Base-by-base conservation (phyloP, 2,113 vertebrate genomes). In the Xiphophorus couchianus region DNA sequence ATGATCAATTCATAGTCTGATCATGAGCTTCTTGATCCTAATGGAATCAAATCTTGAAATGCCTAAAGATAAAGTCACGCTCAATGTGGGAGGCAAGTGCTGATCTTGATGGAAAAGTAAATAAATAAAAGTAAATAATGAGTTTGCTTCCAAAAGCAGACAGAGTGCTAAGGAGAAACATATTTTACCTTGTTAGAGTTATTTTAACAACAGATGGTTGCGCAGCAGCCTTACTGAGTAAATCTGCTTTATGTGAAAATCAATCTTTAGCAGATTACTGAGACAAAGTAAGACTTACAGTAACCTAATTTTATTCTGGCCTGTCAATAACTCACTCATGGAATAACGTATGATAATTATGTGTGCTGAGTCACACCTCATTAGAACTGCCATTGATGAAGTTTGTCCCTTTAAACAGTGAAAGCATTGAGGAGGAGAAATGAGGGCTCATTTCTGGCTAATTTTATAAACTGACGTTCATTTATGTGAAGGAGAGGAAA, bases 381-480 rank as follows among this genome's bases (percentile, higher is more conserved):
- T 73, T 60, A 15, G 0, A 67, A 62, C 31, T 51, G 54, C 54
- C 54, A 62, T 27, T 13, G 29, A 28, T 15, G 2, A 73, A 28
- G 27, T 74, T 66, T 33, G 10, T 54, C 22, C 0, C 54, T 74
- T 63, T 54, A 73, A 79, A 73, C 65, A 31, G 66, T 14, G 15
- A 54, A 79, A 68, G 51, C 35, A 11, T 62, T 4, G 13, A 42
- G 61, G 19, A 39, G 51, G 35, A 12, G 15, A 65, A 61, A 61
- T 61, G 63, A 61, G 63, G 54, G 39, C 42, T 27, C 8, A 37
- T 9, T 62, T 79, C 65, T 51, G 60, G 27, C 30, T 25, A 39
- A 22, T 33, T 17, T 27, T n/a, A 3, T 22, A n/a, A n/a, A 30
- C 31, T 37, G 60, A 79, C 62, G 58, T 73, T 51, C 51, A 62